Percentiles rank a stretch among this genome's conserved stretches.
Evolutionary conservation across 2,113 vertebrate species (phyloP).

Genomic region (Pelmatolapia mariae): DNA sequence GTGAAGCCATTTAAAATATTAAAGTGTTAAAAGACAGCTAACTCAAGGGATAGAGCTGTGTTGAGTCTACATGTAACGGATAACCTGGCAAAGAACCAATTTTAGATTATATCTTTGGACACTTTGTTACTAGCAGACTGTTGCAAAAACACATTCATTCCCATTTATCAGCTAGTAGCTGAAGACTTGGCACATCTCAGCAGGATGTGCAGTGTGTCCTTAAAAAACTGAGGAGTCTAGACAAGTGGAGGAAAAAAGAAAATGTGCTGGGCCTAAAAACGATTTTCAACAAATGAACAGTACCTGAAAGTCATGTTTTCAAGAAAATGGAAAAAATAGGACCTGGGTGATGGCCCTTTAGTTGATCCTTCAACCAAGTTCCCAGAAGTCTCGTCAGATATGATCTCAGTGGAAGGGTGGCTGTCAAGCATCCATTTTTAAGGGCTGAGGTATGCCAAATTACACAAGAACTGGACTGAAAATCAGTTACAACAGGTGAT

Average conservation of each 20-base stretch:
- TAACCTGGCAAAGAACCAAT: neutral
- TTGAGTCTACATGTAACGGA: neutral
- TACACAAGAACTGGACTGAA: neutral
- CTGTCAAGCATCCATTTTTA: neutral
- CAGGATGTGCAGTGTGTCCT: neutral
- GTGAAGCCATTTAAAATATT: neutral
- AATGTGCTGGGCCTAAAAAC: neutral
- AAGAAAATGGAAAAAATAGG: neutral
- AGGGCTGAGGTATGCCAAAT: neutral
- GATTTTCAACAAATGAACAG: accelerated
- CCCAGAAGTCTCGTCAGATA: neutral
- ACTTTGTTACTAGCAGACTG: neutral
- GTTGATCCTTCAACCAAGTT: neutral
- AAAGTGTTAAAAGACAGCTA: neutral
- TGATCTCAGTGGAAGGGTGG: neutral
- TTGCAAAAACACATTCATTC: neutral
- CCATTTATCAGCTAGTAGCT: neutral
- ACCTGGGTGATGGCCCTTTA: neutral
- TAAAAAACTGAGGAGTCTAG: neutral
- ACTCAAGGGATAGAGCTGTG: accelerated
- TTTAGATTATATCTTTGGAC: neutral
- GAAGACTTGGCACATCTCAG: neutral
- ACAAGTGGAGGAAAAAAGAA: neutral
- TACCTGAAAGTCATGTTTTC: neutral
- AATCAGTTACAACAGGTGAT: neutral